phyloP scores from a whole-genome alignment of 2,797 vertebrate genomes.

The Pogonophryne albipinna region DNA sequence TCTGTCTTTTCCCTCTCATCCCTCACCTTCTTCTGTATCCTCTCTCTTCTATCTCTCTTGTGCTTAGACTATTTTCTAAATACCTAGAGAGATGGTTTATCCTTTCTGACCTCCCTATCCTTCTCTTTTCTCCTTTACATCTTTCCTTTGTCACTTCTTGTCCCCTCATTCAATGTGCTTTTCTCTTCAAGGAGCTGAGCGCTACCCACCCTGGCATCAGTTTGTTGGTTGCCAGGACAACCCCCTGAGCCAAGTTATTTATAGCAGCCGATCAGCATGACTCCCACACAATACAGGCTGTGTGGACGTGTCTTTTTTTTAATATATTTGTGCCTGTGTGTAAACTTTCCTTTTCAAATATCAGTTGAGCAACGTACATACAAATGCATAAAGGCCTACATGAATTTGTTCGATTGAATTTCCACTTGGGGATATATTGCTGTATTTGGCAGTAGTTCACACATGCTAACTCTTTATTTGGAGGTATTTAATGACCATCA shows the following conservation, averaged over 20 bases:
- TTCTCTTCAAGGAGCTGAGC: slow-evolving; percentile 65
- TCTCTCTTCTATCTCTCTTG: neutral
- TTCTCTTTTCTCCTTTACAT: slow-evolving; percentile 12
- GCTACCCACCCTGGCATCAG: slow-evolving; percentile 78
- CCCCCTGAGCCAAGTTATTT: slow-evolving; percentile 84
- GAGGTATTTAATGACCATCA: neutral
- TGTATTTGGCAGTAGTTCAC: neutral
- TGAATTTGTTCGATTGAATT: neutral
- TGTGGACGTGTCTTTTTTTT: slow-evolving; percentile 19
- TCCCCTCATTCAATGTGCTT: slow-evolving; percentile 42
- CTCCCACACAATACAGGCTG: slow-evolving; percentile 54
- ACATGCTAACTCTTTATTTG: neutral
- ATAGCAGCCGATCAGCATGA: slow-evolving; percentile 79
- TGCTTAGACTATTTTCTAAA: slow-evolving; percentile 4
- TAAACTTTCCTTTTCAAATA: slow-evolving; percentile 5
- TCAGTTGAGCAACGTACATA: neutral
- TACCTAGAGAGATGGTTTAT: slow-evolving; percentile 8
- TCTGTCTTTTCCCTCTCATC: slow-evolving; percentile 1
- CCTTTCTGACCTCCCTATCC: slow-evolving; percentile 1
- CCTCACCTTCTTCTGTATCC: neutral
- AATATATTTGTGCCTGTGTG: slow-evolving; percentile 8
- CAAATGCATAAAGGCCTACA: neutral
- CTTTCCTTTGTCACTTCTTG: slow-evolving; percentile 14
- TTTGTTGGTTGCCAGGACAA: slow-evolving; percentile 87
- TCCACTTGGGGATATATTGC: neutral